Base-by-base conservation (phyloP, 2,888 invertebrate genomes). In the Perdita meconis region DNA sequence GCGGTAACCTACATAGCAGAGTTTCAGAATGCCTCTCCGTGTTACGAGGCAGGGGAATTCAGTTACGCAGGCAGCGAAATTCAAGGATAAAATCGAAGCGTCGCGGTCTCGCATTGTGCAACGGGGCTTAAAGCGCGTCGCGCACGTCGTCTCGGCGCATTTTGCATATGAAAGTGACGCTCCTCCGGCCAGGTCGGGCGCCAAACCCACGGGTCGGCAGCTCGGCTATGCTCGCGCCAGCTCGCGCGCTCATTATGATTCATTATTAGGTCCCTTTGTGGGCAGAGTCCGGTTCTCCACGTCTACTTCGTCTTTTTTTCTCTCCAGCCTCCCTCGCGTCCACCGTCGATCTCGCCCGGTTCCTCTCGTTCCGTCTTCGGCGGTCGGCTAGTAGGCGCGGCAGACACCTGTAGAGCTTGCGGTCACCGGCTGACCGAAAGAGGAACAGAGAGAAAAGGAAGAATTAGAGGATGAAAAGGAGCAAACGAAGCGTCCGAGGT, bases 181-280 rank as follows among this genome's bases (percentile, higher is more conserved):
- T 69, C 68, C 79, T 79, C 67, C 78, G 63, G 51, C 38, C 65
- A 72, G 71, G 73, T 57, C 74, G 59, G n/a, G 69, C 69, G 82
- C 81, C 69, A 84, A 87, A 86, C 80, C 81, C 78, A 64, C 80
- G 74, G 56, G 51, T 69, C 55, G 64, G 47, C 61, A 56, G 76
- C 78, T 68, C 73, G 75, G 59, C 73, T 78, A 81, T 81, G 75
- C 81, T 64, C 69, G 68, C 83, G 69, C 67, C 60, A 42, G 56
- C 47, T 61, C 68, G 73, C 73, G 79, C 80, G 85, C 84, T 89
- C 87, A 89, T 89, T 89, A 89, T 87, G 88, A 88, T 89, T 90
- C 89, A 89, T 90, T 89, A 90, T 89, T 87, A 86, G 85, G 82
- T 78, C 83, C 87, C 79, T 89, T 90, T 90, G 89, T 87, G 85